phyloP scores from a whole-genome alignment of 2,797 vertebrate genomes.

The Lutjanus campechanus region DNA sequence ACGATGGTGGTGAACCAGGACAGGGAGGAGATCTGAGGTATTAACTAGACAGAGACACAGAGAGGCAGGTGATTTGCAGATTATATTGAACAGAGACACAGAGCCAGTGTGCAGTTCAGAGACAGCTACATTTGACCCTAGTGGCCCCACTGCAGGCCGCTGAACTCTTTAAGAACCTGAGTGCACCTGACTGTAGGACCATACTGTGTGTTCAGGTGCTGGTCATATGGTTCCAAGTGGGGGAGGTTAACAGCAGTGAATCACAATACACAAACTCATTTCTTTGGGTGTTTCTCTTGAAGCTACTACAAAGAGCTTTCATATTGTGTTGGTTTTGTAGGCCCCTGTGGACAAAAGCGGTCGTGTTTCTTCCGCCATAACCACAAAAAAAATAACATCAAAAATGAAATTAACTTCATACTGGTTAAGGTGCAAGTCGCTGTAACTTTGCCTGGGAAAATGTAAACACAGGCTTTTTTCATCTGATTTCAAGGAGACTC shows the following conservation, averaged over 20 bases:
- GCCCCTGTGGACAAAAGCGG: no score
- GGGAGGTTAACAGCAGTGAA: background rate
- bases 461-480: no score
- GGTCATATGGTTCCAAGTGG: background rate
- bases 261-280: background rate
- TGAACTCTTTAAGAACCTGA: constrained; percentile 4
- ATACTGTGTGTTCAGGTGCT: background rate
- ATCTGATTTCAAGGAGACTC: no score
- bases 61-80: background rate
- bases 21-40: constrained; percentile 96
- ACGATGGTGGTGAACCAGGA: constrained; percentile 99
- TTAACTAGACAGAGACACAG: constrained; percentile 85
- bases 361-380: no score
- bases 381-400: no score
- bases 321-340: no score
- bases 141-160: background rate
- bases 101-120: constrained; percentile 6
- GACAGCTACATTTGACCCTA: background rate
- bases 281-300: background rate
- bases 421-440: no score
- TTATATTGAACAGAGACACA: background rate
- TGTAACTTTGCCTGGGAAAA: no score
- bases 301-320: no score
- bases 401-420: no score
- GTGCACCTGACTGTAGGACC: background rate